Evolutionary conservation across 2,888 invertebrate species (phyloP).

Genomic region (Ectemnius lituratus): DNA sequence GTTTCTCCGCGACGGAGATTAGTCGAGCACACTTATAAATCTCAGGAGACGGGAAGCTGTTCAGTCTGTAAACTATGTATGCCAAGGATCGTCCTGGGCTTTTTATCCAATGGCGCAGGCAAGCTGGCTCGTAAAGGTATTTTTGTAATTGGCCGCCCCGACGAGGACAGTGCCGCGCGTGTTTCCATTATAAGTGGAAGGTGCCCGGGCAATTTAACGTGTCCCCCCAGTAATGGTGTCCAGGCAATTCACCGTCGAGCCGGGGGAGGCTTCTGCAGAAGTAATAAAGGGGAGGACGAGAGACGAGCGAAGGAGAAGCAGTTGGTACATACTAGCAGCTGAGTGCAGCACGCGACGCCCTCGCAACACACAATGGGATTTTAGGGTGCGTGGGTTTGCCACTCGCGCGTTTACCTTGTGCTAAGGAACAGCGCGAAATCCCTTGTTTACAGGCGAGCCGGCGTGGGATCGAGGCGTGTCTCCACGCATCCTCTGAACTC

Average conservation of each 20-base stretch:
- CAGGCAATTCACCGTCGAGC: conserved; percentile 27
- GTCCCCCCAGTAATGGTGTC: conserved; percentile 22
- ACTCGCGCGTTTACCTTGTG: conserved; percentile 55
- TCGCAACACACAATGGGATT: conserved; percentile 55
- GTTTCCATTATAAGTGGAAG: conserved; percentile 22
- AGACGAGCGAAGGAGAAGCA: conserved; percentile 9
- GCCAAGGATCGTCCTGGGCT: not conserved
- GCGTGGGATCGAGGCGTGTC: conserved; percentile 48
- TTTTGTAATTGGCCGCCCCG: conserved; percentile 6
- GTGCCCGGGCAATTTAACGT: conserved; percentile 21
- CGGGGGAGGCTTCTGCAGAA: conserved; percentile 29
- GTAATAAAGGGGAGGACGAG: conserved; percentile 50
- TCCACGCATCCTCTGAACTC: conserved; percentile 24
- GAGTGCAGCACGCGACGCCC: conserved; percentile 60
- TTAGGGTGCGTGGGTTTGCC: conserved; percentile 57
- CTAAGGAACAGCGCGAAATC: conserved; percentile 58
- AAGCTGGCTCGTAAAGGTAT: conserved; percentile 1
- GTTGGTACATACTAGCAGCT: too few relatives aligned
- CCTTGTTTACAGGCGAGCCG: conserved; percentile 59
- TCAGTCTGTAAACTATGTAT: not conserved
- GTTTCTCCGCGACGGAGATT: conserved; percentile 1
- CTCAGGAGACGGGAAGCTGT: not conserved
- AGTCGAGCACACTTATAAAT: conserved; percentile 1
- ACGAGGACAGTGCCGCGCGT: not conserved
- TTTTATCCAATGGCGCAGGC: not conserved